A percentile compares a stretch with the other conserved stretches of the same genome.
Conservation (phyloP, 2,113 vertebrate species). For the Pelvicachromis taeniatus region DNA sequence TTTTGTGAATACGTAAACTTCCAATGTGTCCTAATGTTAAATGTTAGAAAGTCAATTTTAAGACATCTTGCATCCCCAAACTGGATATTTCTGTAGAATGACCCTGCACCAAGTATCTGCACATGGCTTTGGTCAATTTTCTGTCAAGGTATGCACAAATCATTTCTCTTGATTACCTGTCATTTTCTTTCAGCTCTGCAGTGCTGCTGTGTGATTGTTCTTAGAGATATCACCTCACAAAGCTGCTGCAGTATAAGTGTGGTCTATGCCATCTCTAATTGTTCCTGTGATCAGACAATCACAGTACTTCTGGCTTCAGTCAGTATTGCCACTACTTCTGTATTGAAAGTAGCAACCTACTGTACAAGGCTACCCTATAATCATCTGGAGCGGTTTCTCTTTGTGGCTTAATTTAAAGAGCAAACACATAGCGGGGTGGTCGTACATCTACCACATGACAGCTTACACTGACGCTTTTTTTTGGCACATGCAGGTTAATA, state of each 20-base stretch:
- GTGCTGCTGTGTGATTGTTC: not conserved
- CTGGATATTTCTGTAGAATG: fast-evolving
- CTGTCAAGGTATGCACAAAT: not conserved
- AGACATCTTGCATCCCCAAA: not conserved
- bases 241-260: no score
- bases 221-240: no score
- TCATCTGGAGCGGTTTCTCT: not conserved
- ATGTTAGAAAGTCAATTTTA: not conserved
- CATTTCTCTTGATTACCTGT: not conserved
- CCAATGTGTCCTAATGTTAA: not conserved
- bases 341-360: not conserved
- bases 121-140: not conserved
- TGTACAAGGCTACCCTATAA: not conserved
- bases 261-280: not conserved
- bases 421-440: not conserved
- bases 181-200: not conserved
- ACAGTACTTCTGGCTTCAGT: not conserved
- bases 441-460: not conserved
- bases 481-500: not conserved
- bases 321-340: not conserved
- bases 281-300: not conserved
- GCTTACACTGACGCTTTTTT: not conserved
- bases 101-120: not conserved
- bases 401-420: not conserved
- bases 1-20: not conserved